Evolutionary conservation across 1,140 invertebrate genomes (phyloP), one percentile per base, ranked within the genome.

Genomic region (Paralvinella palmiformis): DNA sequence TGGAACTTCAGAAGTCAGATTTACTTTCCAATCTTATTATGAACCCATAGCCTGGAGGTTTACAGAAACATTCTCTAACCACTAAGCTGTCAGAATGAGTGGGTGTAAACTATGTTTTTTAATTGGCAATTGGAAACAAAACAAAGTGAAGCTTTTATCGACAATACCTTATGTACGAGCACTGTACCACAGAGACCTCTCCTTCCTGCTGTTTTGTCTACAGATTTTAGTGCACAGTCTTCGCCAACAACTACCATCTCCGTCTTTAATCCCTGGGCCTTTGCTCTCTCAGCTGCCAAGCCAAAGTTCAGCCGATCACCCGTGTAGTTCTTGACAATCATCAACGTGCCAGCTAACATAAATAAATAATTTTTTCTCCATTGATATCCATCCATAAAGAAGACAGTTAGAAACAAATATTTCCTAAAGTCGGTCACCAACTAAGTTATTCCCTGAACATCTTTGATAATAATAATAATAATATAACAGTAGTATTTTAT

Each of bases 261-360:
- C 10, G 89, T 83, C 78, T 86, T 85, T 45, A 88, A 81, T 0
- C 86, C 87, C 67, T 83, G 77, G 44, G 81, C 81, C 73, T 82
- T 86, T 1, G 87, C 88, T 72, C 86, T 85, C 75, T 92, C 89
- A 44, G 88, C 82, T 1, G 90, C 89, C 75, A 90, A 84, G 20
- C 91, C 91, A 80, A 93, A 93, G 76, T 92, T 93, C 3, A 94
- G 78, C 69, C 90, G 80, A 72, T 94, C 91, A 0, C 91, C 91
- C 5, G 91, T 94, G 74, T 94, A 94, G 81, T 94, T 94, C 10
- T 88, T 87, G 6, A 91, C 84, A 20, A 92, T 81, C 0, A 91
- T 83, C 3, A 93, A 71, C 53, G 88, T 84, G 31, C 89, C 91
- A 65, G 35, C 58, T 60, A 27, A 4, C 36, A 60, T 15, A 45